phyloP scores from a whole-genome alignment of 2,888 invertebrate species.

The Xylocampa areola region DNA sequence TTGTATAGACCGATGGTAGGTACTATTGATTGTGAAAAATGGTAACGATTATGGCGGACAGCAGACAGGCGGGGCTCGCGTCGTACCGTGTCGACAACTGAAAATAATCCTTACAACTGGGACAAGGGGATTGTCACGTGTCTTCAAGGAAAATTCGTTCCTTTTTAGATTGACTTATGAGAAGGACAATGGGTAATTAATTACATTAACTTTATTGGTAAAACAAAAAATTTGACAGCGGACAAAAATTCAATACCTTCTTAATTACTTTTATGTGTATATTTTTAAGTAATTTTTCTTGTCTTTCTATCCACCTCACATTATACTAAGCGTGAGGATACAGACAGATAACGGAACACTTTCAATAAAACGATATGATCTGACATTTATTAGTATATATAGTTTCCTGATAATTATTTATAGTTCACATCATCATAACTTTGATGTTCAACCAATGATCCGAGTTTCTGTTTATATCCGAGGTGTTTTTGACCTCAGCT shows the following conservation, averaged over 20 bases:
- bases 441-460: constrained; percentile 5
- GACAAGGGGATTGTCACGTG: constrained; percentile 19
- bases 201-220: no score
- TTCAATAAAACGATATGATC: constrained; percentile 38
- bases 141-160: constrained; percentile 5
- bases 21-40: constrained; percentile 44
- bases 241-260: no score
- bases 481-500: constrained; percentile 12
- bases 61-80: constrained; percentile 20
- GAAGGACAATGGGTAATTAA: constrained; percentile 17
- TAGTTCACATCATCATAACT: constrained; percentile 1
- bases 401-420: constrained; percentile 35
- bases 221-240: no score
- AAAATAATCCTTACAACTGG: constrained; percentile 18
- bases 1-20: constrained; percentile 17
- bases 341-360: constrained; percentile 38
- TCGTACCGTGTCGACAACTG: no score
- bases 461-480: neutral
- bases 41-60: constrained; percentile 36
- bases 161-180: constrained; percentile 26
- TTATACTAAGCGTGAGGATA: constrained; percentile 24
- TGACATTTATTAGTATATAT: constrained; percentile 45
- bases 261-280: no score
- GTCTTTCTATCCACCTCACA: constrained; percentile 3
- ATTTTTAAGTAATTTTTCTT: no score